Base-by-base conservation (phyloP, 2,113 vertebrate genomes). In the Peromyscus polionotus region DNA sequence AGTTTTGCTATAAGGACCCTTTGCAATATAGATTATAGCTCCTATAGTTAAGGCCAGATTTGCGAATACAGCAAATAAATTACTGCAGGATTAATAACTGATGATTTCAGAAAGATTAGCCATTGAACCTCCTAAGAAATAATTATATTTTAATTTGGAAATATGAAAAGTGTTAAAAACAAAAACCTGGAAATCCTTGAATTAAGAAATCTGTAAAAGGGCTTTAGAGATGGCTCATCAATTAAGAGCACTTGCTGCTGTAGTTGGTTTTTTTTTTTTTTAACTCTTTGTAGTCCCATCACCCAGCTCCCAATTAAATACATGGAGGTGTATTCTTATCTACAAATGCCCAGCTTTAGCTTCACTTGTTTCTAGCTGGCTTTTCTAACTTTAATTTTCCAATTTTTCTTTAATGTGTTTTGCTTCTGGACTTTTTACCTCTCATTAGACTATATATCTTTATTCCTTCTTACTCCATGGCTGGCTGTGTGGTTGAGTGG, bases 141-240 rank as follows among this genome's bases (percentile, higher is more conserved):
- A 89, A 80, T 67, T 88, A 16, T 6, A 93, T 79, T 91, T 95
- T 63, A 79, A 80, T 84, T 84, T 85, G n/a, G 39, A n/a, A n/a
- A n/a, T 88, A 65, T 77, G 1, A 10, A 28, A 91, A 59, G 2
- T 61, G 12, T 16, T 45, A 59, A 96, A 95, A 67, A 6, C 39
- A 54, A 2, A 59, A 75, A 4, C 2, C 95, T 85, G 83, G 87
- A 88, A 95, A 91, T 9, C 1, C 19, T 88, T 96, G 77, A 80
- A 61, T 91, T 79, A 85, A 72, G 63, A 39, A 93, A n/a, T 51
- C 36, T 72, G 36, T 12, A 39, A 39, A 63, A 26, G 33, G 33
- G 31, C 76, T 79, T 16, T 11, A 57, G 48, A 59, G 16, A 20
- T 33, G 16, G 14, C 28, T 28, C 28, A 68, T 68, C 65, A 2